Evolutionary conservation across 2,797 vertebrate genomes (phyloP), one percentile per base, ranked within the genome.

Genomic region (Cheirogaleus major): DNA sequence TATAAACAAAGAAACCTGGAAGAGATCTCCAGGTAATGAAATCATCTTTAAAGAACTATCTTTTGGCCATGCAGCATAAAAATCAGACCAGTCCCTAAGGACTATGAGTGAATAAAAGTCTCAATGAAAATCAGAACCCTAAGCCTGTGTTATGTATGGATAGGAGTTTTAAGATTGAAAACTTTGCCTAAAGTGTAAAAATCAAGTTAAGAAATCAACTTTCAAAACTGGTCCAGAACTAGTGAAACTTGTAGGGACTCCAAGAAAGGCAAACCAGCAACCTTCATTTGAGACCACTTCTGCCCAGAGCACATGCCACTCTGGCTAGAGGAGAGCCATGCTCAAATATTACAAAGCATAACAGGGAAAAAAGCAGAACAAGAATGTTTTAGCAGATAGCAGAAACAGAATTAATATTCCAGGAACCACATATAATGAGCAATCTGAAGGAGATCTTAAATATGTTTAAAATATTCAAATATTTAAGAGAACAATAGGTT

Each of bases 381-480:
- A 73, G 38, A 79, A 65, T 20, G 12, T 59, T 9, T 79, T 13
- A 75, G 11, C 48, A 79, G 45, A 22, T 50, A 30, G 63, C 50
- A 82, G 57, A 94, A 89, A 82, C 25, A 50, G 35, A 81, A 78
- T 72, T 75, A 84, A 50, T 91, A 65, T 13, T 2, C 12, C 14
- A 92, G 75, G 38, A 73, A 75, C 8, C 43, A 43, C 32, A 35
- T 15, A 75, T 57, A 63, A 89, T 73, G 35, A 61, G 11, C 2
- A 2, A 83, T 65, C n/a, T 95, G 67, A 80, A 69, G 75, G 73
- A 80, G 4, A 65, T 89, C 15, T 94, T 90, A 72, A 63, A 13
- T 76, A 73, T 20, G 17, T 89, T 89, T 86, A 61, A 73, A 43
- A 50, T 30, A 10, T 94, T 97, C 41, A 94, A 13, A 83, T 88